Percentiles rank a stretch among this genome's conserved stretches.
Evolutionary conservation across 2,888 invertebrate species (phyloP).

Genomic region (Lacanobia oleracea): DNA sequence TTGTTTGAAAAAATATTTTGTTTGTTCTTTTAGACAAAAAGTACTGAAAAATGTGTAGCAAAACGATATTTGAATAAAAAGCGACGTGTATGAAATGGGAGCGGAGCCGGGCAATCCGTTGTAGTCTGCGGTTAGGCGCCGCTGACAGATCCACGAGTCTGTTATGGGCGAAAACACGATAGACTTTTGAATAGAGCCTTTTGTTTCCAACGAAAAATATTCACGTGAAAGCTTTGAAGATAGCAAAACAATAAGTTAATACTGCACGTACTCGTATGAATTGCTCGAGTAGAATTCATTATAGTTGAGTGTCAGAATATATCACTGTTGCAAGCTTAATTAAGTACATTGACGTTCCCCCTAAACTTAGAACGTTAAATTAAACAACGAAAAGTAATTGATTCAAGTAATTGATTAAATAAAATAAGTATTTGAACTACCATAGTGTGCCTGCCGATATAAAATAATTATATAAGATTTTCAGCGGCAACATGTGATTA

Average conservation of each 20-base stretch:
- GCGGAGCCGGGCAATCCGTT: slow-evolving; percentile 73
- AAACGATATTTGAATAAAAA: slow-evolving; percentile 71
- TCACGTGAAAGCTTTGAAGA: slow-evolving; percentile 72
- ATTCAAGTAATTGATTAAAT: not conserved
- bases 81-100: slow-evolving; percentile 69
- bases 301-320: not conserved
- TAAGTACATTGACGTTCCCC: not conserved
- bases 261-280: slow-evolving; percentile 48
- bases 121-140: slow-evolving; percentile 82
- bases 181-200: slow-evolving; percentile 82
- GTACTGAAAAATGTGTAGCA: slow-evolving; percentile 58
- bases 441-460: not conserved
- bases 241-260: slow-evolving; percentile 69
- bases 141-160: slow-evolving; percentile 84
- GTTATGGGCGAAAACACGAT: slow-evolving; percentile 80
- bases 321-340: not conserved
- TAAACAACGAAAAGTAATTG: too few species aligned
- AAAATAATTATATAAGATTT: slow-evolving; percentile 30
- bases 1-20: slow-evolving; percentile 53
- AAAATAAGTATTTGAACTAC: too few species aligned
- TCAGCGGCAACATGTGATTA: slow-evolving; percentile 40
- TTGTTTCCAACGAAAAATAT: slow-evolving; percentile 79
- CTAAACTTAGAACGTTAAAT: too few species aligned
- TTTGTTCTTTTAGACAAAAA: slow-evolving; percentile 58
- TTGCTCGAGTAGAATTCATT: slow-evolving; percentile 41